Evolutionary conservation across 1,140 invertebrate species (phyloP).

Genomic region (Druon quercuslanigerum): DNA sequence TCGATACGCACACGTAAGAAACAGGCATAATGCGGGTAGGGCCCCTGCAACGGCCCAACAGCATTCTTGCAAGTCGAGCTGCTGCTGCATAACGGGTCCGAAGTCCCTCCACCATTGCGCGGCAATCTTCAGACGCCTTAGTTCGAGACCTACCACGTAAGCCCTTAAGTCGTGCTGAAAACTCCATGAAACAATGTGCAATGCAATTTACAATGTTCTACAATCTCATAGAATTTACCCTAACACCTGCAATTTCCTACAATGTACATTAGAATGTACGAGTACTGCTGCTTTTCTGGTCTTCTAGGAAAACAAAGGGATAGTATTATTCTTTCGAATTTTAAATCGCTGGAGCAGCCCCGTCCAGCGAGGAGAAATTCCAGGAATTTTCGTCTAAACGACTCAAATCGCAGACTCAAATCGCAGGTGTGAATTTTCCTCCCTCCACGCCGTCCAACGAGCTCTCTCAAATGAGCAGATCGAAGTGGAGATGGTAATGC

Average conservation of each 20-base stretch:
- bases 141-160: constrained; percentile 3
- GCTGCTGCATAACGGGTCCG: constrained; percentile 53
- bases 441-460: too few relatives aligned
- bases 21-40: constrained; percentile 20
- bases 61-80: constrained; percentile 51
- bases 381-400: too few relatives aligned
- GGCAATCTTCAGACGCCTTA: constrained; percentile 23
- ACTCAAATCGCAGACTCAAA: too few relatives aligned
- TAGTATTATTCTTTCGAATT: too few relatives aligned
- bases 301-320: too few relatives aligned
- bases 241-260: background rate
- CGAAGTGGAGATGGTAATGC: too few relatives aligned
- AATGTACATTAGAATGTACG: background rate
- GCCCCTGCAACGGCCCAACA: constrained; percentile 37
- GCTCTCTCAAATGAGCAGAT: too few relatives aligned
- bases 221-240: background rate
- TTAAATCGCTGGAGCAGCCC: too few relatives aligned
- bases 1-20: constrained; percentile 34
- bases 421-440: too few relatives aligned
- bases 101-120: constrained; percentile 32
- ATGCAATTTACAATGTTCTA: constrained; percentile 22
- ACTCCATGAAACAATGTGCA: background rate
- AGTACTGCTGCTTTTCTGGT: background rate
- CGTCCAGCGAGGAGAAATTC: too few relatives aligned
- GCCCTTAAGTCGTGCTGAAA: constrained; percentile 12